Conservation (phyloP, 2,888 invertebrate species). For the Tuta absoluta region DNA sequence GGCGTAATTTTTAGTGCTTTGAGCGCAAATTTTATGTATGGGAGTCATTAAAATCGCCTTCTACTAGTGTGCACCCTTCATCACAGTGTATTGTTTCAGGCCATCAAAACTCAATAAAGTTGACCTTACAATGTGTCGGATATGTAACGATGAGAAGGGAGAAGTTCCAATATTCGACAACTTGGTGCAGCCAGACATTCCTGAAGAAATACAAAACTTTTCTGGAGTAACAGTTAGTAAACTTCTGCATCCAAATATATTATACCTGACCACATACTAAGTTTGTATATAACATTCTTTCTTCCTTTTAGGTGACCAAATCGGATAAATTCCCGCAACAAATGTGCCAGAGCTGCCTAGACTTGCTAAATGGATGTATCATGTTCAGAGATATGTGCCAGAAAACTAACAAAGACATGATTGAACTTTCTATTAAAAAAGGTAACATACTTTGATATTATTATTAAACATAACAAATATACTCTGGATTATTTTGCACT, state of each 20-base stretch:
- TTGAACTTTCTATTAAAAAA: constrained; percentile 59
- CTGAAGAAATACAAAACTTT: constrained; percentile 65
- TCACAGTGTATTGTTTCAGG: constrained; percentile 40
- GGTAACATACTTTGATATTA: constrained; percentile 44
- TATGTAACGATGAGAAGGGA: constrained; percentile 62
- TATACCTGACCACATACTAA: too few species aligned
- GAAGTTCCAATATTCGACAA: constrained; percentile 68
- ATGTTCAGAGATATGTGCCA: constrained; percentile 70
- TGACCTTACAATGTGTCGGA: constrained; percentile 54
- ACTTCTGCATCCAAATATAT: too few species aligned
- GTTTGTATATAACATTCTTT: background rate
- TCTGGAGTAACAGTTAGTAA: constrained; percentile 67
- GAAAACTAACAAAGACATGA: constrained; percentile 53
- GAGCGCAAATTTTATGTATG: background rate
- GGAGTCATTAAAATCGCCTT: background rate
- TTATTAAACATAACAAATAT: background rate
- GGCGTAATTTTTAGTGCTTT: background rate
- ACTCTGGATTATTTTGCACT: too few species aligned
- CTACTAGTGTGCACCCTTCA: background rate
- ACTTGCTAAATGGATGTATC: constrained; percentile 69
- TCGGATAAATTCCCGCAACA: constrained; percentile 58
- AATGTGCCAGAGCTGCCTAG: constrained; percentile 67
- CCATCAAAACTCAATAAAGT: constrained; percentile 38
- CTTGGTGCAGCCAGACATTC: constrained; percentile 56
- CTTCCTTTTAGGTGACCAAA: constrained; percentile 50